Evolutionary conservation across 2,888 invertebrate genomes (phyloP), one percentile per base, ranked within the genome.

Genomic region (Iphiclides podalirius): DNA sequence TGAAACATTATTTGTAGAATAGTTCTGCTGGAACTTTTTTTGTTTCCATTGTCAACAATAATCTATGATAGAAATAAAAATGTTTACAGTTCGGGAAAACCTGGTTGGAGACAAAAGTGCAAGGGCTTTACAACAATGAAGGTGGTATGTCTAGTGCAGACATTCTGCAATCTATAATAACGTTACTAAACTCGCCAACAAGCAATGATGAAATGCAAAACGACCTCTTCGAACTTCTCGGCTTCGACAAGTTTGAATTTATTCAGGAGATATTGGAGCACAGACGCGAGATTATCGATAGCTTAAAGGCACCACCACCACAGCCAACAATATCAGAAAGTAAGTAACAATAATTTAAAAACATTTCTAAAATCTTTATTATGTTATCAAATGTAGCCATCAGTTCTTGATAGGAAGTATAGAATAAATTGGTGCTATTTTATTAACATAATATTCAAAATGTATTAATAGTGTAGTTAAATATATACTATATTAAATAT

Each of bases 171-270:
- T 90, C 90, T 1, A 82, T 94, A 14, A 79, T 92, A 14, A 86
- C 87, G 0, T 85, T 92, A 53, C 75, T 96, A 0, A 91, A 91
- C 55, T 91, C 92, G 0, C 80, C 90, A 9, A 87, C 91, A 55
- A 88, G 87, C 17, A 92, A 91, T 57, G 92, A 92, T 53, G 94
- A 94, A 63, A 80, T 96, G 53, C 94, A 96, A 72, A 94, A 94
- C 67, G 95, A 95, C 76, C 81, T 98, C 13, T 94, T 97, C 75
- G 98, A 98, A 64, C 81, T 98, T 2, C 89, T 97, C 15, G 98
- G 98, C 0, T 96, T 94, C 74, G 96, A 97, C 59, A 87, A 93
- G 63, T 92, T 96, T 73, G 95, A 95, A 66, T 88, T 96, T 50
- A 93, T 95, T 17, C 90, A 91, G 52, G 84, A 90, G 31, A 75